Conservation (phyloP, 2,797 vertebrate genomes). For the Coregonus sp. region DNA sequence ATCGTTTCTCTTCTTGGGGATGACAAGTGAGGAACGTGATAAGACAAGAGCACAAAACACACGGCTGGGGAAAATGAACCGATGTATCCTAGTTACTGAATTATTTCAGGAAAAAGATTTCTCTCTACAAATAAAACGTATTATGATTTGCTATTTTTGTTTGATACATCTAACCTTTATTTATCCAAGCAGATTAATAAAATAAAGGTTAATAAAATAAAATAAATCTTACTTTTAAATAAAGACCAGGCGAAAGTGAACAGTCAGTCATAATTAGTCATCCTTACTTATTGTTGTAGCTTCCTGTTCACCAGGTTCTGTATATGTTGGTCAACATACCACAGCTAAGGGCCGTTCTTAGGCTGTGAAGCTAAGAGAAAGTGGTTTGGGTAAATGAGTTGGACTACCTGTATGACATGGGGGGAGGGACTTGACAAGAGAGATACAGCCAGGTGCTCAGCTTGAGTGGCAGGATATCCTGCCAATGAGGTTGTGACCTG, state of each 20-base stretch:
- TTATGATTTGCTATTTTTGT: neutral
- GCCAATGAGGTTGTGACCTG: conserved; percentile 89
- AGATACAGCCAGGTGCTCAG: conserved; percentile 93
- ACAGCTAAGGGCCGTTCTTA: too few relatives aligned
- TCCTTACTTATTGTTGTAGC: conserved; percentile 78
- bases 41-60: neutral
- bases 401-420: conserved; percentile 87
- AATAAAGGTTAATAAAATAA: too few relatives aligned
- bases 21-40: conserved; percentile 37
- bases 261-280: conserved; percentile 3
- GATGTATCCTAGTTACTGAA: neutral
- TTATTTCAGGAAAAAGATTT: neutral
- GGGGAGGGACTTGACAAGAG: conserved; percentile 87
- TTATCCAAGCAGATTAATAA: neutral
- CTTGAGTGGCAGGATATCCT: conserved; percentile 94
- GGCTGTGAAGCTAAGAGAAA: neutral
- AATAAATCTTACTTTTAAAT: neutral
- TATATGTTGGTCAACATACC: too few relatives aligned
- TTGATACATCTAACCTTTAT: neutral
- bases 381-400: neutral
- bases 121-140: neutral
- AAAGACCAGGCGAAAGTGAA: neutral
- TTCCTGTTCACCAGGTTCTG: conserved; percentile 73
- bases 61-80: neutral
- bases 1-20: conserved; percentile 87